Conservation (phyloP, 1,140 invertebrate species). For the Forficula auricularia region DNA sequence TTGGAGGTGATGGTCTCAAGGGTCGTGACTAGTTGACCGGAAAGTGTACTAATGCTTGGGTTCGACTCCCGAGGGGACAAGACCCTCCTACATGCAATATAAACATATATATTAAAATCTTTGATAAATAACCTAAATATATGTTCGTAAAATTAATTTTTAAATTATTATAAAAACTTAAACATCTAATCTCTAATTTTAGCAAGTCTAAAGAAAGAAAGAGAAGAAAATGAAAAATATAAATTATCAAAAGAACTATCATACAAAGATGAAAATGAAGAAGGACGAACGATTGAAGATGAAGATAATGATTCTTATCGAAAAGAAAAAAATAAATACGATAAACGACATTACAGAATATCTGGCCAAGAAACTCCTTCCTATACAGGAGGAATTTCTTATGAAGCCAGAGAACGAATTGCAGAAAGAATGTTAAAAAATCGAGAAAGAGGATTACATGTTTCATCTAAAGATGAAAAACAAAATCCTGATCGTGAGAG, state of each 20-base stretch:
- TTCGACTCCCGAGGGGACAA: no score
- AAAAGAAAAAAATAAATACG: conserved; percentile 5
- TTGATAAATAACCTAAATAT: no score
- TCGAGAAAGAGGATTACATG: conserved; percentile 32
- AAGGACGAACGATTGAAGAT: conserved; percentile 19
- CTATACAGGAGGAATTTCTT: conserved; percentile 75
- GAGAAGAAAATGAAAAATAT: conserved; percentile 32
- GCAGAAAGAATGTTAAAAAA: conserved; percentile 43
- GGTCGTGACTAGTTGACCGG: no score
- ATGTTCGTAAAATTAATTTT: no score
- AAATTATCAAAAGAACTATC: conserved; percentile 35
- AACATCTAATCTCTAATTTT: no score
- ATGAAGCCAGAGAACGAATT: conserved; percentile 53
- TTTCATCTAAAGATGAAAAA: conserved; percentile 33
- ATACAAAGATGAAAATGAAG: conserved; percentile 41
- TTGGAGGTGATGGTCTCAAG: no score
- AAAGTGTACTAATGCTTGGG: no score
- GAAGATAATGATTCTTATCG: conserved; percentile 15
- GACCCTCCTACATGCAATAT: no score
- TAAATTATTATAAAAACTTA: no score
- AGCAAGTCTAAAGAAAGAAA: conserved; percentile 46
- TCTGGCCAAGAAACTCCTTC: conserved; percentile 77
- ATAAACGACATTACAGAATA: conserved; percentile 49
- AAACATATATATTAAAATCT: no score
- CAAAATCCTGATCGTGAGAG: conserved; percentile 22